A percentile compares a stretch with the other conserved stretches of the same genome.
Conservation (phyloP, 1,140 invertebrate genomes). For the Trichonephila clavata region DNA sequence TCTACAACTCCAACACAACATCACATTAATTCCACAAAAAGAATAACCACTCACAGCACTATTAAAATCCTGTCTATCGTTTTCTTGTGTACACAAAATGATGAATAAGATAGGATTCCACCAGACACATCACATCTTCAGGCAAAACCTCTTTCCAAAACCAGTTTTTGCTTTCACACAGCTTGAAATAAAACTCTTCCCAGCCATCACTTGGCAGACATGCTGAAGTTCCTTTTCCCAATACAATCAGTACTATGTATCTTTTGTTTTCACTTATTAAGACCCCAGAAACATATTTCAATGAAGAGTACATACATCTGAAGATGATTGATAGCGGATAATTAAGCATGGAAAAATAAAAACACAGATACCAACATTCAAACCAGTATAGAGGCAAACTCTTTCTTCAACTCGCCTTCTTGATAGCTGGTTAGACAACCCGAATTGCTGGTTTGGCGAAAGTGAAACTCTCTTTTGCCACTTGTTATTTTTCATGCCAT, state of each 20-base stretch:
- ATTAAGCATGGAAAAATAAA: constrained; percentile 1
- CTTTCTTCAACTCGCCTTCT: background rate
- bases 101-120: background rate
- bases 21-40: too few species aligned
- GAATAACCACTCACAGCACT: too few species aligned
- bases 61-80: too few species aligned
- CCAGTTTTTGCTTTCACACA: background rate
- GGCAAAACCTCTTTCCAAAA: background rate
- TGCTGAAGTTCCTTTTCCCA: background rate
- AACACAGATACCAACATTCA: background rate
- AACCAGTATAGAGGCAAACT: constrained; percentile 16
- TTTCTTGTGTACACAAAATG: too few species aligned
- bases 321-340: background rate
- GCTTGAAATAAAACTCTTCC: background rate
- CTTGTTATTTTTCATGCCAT: background rate
- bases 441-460: background rate
- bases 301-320: background rate
- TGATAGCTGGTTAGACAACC: constrained; percentile 31
- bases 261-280: background rate
- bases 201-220: background rate
- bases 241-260: too few species aligned
- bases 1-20: too few species aligned
- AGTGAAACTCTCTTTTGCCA: background rate
- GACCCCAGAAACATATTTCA: background rate
- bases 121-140: background rate